Evolutionary conservation across 64 coral and sea anemone species (phyloP).

Genomic region (Actinia equina): DNA sequence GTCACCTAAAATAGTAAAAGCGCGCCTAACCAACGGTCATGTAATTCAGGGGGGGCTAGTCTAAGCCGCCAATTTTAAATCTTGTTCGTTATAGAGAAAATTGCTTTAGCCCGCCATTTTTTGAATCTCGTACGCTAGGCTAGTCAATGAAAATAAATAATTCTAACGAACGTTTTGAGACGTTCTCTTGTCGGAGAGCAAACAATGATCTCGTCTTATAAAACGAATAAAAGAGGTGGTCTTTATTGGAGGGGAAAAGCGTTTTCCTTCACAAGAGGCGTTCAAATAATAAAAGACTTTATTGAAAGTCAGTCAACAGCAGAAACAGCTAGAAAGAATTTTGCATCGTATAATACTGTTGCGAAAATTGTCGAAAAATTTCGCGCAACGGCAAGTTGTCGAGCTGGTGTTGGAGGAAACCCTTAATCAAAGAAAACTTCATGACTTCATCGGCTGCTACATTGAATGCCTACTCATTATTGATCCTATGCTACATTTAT

Average conservation of each 20-base stretch:
- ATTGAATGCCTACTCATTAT: slow-evolving; percentile 2
- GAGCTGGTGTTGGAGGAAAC: background rate
- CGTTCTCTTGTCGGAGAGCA: background rate
- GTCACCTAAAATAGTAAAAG: too few species aligned
- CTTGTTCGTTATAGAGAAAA: too few species aligned
- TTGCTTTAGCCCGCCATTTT: background rate
- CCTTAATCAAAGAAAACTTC: background rate
- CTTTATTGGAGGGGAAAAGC: background rate
- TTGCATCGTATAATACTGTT: background rate
- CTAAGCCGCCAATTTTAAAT: too few species aligned
- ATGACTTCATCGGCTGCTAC: background rate
- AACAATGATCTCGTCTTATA: background rate
- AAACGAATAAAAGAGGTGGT: background rate
- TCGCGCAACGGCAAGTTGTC: background rate
- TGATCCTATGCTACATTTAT: background rate
- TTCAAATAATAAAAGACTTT: background rate
- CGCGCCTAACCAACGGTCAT: too few species aligned
- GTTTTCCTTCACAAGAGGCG: background rate
- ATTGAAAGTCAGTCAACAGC: background rate
- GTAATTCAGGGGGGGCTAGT: too few species aligned
- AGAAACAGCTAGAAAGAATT: background rate
- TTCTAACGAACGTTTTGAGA: background rate
- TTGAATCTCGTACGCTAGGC: background rate
- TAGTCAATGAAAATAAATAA: too few species aligned
- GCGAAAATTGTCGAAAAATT: background rate